Evolutionary conservation across 2,888 invertebrate species (phyloP).

Genomic region (Eristalis pertinax): DNA sequence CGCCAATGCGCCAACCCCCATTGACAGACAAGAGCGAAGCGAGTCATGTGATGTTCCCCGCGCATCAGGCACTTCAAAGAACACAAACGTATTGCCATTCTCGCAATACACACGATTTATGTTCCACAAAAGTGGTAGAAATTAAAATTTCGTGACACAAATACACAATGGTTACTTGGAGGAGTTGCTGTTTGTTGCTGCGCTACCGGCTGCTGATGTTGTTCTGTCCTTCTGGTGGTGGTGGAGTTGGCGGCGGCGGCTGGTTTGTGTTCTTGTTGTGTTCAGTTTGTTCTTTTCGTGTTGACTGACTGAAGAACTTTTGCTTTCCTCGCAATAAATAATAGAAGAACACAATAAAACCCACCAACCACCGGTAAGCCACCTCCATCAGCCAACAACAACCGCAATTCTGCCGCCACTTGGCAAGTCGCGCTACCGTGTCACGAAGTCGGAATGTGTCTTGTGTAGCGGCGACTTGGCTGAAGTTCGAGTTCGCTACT

Average conservation of each 20-base stretch:
- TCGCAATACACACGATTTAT: conserved; percentile 68
- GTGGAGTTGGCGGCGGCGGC: neutral
- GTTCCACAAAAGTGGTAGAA: conserved; percentile 67
- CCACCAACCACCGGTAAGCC: conserved; percentile 35
- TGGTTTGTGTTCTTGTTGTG: conserved; percentile 25
- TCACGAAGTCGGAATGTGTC: conserved; percentile 67
- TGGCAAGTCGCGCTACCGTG: conserved; percentile 56
- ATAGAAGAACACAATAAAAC: conserved; percentile 56
- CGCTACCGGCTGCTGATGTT: neutral
- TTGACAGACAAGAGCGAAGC: conserved; percentile 49
- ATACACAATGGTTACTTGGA: conserved; percentile 55
- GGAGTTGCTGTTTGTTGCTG: neutral
- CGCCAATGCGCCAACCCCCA: neutral
- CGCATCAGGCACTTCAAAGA: conserved; percentile 42
- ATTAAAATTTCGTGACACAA: conserved; percentile 72
- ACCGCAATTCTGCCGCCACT: neutral
- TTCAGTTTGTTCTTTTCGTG: conserved; percentile 46
- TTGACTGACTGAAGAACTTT: conserved; percentile 65
- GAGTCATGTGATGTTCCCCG: conserved; percentile 26
- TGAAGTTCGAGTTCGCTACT: conserved; percentile 53
- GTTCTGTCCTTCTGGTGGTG: neutral
- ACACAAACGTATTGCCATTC: conserved; percentile 35
- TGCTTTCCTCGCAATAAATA: conserved; percentile 69
- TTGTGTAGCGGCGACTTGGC: conserved; percentile 23
- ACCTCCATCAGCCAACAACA: neutral